Base-by-base conservation (phyloP, 1,140 invertebrate species). In the Mya arenaria region DNA sequence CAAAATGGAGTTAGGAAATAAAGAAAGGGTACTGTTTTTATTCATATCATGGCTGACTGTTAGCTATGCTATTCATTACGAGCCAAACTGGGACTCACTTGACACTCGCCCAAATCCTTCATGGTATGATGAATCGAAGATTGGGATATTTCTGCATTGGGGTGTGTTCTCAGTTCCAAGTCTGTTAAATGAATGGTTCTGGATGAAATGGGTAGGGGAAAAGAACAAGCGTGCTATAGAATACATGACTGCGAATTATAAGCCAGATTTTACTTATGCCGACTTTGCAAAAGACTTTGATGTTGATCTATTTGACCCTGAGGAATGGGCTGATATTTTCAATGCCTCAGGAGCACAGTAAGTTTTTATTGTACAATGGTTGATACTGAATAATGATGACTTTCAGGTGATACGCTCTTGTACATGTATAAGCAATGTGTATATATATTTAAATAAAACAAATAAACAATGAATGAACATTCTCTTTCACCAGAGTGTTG, bases 81-180 rank as follows among this genome's bases (percentile, higher is more conserved):
- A 85, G 48, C 88, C 88, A 0, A 87, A 85, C 28, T 93, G 92
- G 92, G 55, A 84, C 0, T 93, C 92, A n/a, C 63, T 93, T 36
- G 92, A 93, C 72, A 85, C 81, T 0, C 85, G 92, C 10, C 91
- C 92, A 0, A 66, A 92, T 28, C 92, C 92, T 0, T 19, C 25
- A 4, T 93, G 92, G 92, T 93, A 89, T 77, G 92, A 93, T 60
- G 86, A 92, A 4, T 88, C 85, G 30, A 93, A 93, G 84, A 84
- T 93, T 44, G 92, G 92, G 10, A 92, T 92, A 55, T 93, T 93
- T 81, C 75, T 93, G 10, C 92, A 93, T 78, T 93, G 91, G 91
- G 91, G 91, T 10, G 88, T 92, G 10, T 92, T 91, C 78, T 90
- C 91, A 30, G 91, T 92, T 5, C 91, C 91, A 6, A 84, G 83